Conservation (phyloP, 2,888 invertebrate genomes). For the Meiosimyza platycephala region DNA sequence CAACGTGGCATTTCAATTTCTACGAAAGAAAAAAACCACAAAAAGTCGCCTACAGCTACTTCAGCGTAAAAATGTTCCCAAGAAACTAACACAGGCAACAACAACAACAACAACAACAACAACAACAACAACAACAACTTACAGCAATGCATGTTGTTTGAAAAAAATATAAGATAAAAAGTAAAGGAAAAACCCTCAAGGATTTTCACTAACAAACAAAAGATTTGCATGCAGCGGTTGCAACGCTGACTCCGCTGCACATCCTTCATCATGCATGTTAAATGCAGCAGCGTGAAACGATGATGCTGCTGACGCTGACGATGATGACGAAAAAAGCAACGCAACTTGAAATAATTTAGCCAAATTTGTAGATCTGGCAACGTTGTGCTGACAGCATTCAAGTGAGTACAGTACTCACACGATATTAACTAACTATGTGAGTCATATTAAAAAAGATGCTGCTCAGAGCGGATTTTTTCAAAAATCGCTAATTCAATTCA, state of each 20-base stretch:
- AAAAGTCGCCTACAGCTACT: constrained; percentile 24
- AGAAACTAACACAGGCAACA: constrained; percentile 22
- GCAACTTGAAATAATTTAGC: constrained; percentile 10
- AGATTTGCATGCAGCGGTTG: constrained; percentile 9
- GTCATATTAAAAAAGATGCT: no score
- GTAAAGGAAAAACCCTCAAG: constrained; percentile 19
- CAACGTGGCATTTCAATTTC: constrained; percentile 6
- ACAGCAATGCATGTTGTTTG: no score
- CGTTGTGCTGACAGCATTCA: not conserved
- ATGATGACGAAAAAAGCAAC: not conserved
- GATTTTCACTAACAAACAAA: constrained; percentile 23
- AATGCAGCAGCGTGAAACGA: not conserved
- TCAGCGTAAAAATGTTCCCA: constrained; percentile 29
- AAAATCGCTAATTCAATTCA: no score
- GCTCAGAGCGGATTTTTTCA: no score
- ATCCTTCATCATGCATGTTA: constrained; percentile 18
- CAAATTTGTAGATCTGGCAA: constrained; percentile 19
- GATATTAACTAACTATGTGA: no score
- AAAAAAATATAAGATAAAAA: not conserved
- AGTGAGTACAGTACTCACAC: no score
- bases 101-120: no score
- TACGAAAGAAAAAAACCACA: not conserved
- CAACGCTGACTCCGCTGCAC: constrained; percentile 2
- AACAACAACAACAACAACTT: not conserved
- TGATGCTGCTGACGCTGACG: not conserved